These are phyloP conservation scores for Itoplectis maculator DNA, from an alignment of 2,888 invertebrate genomes.

Conservation along the genomic window DNA sequence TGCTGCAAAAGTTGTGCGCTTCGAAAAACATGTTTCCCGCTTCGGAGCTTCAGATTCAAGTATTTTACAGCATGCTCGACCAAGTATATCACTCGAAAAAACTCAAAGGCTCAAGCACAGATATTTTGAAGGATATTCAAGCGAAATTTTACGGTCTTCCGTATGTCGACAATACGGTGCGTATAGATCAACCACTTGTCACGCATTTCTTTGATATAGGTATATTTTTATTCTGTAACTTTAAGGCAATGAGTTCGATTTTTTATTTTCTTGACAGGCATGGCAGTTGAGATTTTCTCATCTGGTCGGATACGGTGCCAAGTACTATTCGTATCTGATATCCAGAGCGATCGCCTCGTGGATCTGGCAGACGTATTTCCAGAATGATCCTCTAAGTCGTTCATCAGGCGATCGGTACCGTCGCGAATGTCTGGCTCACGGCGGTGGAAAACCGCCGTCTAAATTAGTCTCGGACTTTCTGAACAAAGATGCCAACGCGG, in stretches of 20 bases:
- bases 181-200: conserved; percentile 70
- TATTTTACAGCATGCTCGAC: conserved; percentile 97
- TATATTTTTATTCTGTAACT: neutral
- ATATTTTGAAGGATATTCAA: conserved; percentile 91
- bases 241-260: neutral
- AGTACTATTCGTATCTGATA: conserved; percentile 98
- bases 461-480: conserved; percentile 92
- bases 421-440: conserved; percentile 91
- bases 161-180: conserved; percentile 93
- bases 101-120: conserved; percentile 88
- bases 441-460: conserved; percentile 94
- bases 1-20: conserved; percentile 92
- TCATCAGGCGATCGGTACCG: conserved; percentile 92
- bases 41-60: conserved; percentile 94
- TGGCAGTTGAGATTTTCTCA: conserved; percentile 99
- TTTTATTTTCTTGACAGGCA: conserved; percentile 86
- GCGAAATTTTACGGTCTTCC: conserved; percentile 94
- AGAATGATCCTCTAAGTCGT: conserved; percentile 91
- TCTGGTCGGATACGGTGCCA: conserved; percentile 98
- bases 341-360: conserved; percentile 96
- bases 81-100: conserved; percentile 93
- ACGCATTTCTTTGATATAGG: neutral
- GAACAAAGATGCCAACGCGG: conserved; percentile 90
- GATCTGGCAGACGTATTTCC: conserved; percentile 96
- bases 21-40: conserved; percentile 95